phyloP scores from a whole-genome alignment of 2,888 invertebrate species.

The Vannuccia rotundouncinata region DNA sequence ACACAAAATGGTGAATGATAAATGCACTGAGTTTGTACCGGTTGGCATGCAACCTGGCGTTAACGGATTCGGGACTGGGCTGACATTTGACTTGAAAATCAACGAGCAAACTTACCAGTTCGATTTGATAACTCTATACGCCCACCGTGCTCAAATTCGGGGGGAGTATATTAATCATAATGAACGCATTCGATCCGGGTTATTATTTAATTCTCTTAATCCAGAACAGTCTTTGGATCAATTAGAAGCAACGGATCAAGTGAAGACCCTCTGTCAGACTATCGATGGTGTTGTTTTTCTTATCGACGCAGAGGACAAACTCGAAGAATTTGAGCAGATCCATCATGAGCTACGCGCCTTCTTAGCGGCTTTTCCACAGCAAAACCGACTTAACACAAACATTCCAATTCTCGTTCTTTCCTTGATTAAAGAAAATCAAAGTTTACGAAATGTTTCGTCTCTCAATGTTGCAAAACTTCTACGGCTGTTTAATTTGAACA shows the following conservation, averaged over 20 bases:
- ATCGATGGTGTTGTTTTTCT: conserved; percentile 25
- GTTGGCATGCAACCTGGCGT: conserved; percentile 13
- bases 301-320: conserved; percentile 21
- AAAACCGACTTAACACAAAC: not conserved
- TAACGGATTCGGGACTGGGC: conserved; percentile 10
- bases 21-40: conserved; percentile 32
- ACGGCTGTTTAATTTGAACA: conserved; percentile 1
- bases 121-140: conserved; percentile 5
- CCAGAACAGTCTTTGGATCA: conserved; percentile 5
- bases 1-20: conserved; percentile 25
- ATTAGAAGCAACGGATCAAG: not conserved
- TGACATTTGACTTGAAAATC: conserved; percentile 25
- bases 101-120: conserved; percentile 5
- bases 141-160: not conserved
- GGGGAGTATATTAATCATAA: not conserved
- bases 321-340: not conserved
- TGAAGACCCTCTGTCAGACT: not conserved
- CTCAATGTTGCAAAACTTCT: conserved; percentile 15
- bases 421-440: not conserved
- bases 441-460: not conserved
- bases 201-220: not conserved
- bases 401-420: conserved; percentile 12
- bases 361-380: not conserved
- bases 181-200: not conserved
- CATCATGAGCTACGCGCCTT: not conserved